Percentiles rank a stretch among this genome's conserved stretches.
phyloP scores from a whole-genome alignment of 1,140 invertebrate genomes.

The Papilio helenus region DNA sequence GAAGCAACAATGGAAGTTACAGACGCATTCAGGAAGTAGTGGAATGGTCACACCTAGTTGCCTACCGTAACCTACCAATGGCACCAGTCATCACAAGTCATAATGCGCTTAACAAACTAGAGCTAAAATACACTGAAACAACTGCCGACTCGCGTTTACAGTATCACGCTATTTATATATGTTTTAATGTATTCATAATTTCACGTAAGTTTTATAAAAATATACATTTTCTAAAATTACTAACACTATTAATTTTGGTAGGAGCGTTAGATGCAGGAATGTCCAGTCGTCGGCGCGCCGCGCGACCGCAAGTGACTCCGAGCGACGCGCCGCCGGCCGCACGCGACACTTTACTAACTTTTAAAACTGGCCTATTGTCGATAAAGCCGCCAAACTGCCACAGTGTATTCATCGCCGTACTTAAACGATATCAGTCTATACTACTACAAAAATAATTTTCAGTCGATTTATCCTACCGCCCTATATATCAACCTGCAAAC shows the following conservation, averaged over 20 bases:
- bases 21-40: slow-evolving; percentile 64
- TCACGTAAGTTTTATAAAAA: slow-evolving; percentile 37
- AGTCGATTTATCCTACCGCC: slow-evolving; percentile 78
- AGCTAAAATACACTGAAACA: slow-evolving; percentile 49
- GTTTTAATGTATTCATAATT: slow-evolving; percentile 20
- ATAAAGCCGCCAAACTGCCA: slow-evolving; percentile 40
- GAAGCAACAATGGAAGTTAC: slow-evolving; percentile 80
- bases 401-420: slow-evolving; percentile 64
- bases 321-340: not conserved
- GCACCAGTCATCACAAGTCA: slow-evolving; percentile 82
- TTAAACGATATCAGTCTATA: slow-evolving; percentile 82
- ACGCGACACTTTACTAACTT: slow-evolving; percentile 10
- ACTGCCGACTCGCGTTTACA: slow-evolving; percentile 33
- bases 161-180: slow-evolving; percentile 10
- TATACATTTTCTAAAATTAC: slow-evolving; percentile 35
- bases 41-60: slow-evolving; percentile 68
- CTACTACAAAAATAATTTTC: slow-evolving; percentile 83
- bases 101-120: slow-evolving; percentile 76
- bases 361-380: slow-evolving; percentile 2
- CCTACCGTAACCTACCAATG: slow-evolving; percentile 80
- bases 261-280: slow-evolving; percentile 23
- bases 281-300: slow-evolving; percentile 5
- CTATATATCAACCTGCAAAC: slow-evolving; percentile 68
- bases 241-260: slow-evolving; percentile 12
- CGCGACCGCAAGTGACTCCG: not conserved